These are phyloP conservation scores for Hormaphis cornu DNA, from an alignment of 1,140 invertebrate genomes.

Conservation along the genomic window DNA sequence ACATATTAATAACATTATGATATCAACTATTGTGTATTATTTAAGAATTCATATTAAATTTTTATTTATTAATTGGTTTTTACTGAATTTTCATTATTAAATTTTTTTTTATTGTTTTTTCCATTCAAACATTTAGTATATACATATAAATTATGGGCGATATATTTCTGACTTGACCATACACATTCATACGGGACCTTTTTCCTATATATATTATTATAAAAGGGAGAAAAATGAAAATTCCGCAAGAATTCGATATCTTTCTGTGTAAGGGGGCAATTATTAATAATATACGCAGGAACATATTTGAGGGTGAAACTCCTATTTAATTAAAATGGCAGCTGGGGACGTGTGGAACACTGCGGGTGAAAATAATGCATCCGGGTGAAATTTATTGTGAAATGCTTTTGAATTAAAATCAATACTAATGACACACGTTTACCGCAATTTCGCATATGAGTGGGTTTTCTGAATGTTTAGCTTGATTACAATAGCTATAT, in stretches of 20 bases:
- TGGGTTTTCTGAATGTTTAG: neutral
- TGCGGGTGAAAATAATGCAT: constrained; percentile 17
- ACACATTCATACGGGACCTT: neutral
- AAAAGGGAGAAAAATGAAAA: neutral
- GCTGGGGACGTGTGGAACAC: constrained; percentile 11
- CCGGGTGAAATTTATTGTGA: constrained; percentile 25
- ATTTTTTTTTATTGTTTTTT: too few relatives aligned
- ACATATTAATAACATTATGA: too few relatives aligned
- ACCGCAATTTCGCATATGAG: constrained; percentile 9
- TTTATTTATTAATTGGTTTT: too few relatives aligned
- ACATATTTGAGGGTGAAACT: constrained; percentile 10
- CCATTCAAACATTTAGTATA: too few relatives aligned
- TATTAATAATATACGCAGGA: constrained; percentile 20
- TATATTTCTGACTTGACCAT: neutral
- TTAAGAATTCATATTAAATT: too few relatives aligned
- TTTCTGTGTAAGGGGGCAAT: neutral
- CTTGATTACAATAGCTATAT: constrained; percentile 11
- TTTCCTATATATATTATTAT: neutral
- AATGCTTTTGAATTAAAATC: constrained; percentile 26
- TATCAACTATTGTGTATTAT: too few relatives aligned
- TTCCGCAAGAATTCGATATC: neutral
- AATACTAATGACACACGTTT: constrained; percentile 24
- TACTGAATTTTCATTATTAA: too few relatives aligned
- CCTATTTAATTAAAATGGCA: constrained; percentile 25
- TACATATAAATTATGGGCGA: neutral